Base-by-base conservation (phyloP, 2,888 invertebrate genomes). In the Hetaerina titia region DNA sequence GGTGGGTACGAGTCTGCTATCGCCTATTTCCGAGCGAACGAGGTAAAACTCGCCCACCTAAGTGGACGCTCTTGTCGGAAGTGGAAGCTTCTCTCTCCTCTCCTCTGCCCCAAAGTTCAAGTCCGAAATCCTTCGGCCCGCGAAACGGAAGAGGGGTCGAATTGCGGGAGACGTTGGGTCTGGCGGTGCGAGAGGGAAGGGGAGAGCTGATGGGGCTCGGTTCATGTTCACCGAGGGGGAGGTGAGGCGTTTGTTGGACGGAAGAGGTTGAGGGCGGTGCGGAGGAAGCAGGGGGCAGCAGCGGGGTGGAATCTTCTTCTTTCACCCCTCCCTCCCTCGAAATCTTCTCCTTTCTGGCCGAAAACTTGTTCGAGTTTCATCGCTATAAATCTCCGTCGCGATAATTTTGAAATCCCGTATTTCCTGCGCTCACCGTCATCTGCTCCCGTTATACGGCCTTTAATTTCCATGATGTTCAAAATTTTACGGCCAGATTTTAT, bases 351-450 rank as follows among this genome's bases (percentile, higher is more conserved):
- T 31, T 22, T n/a, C n/a, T 25, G 81, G 22, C 81, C 81, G 22
- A 81, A 81, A 81, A 81, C 81, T 81, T 81, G 81, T 81, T 81
- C 81, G 81, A 81, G 81, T 81, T 81, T 81, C 81, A 81, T 81
- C 81, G 81, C 81, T 81, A 81, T 81, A 81, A 81, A 81, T 81
- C 81, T 81, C 81, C 81, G 81, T 81, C 81, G 81, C 31, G 81
- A 81, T 81, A 81, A 81, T 81, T 81, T 81, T 81, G 81, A 81
- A 81, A 81, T 81, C 81, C 31, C 81, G 81, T 81, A 81, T 81
- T 31, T 81, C 81, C 81, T 25, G 25, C 31, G 31, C 81, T 81
- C 31, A 31, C 81, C 81, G 81, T 81, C 81, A 81, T 81, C 81
- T 81, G 81, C 81, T 81, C 25, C 81, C 81, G 25, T 81, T 81